Evolutionary conservation across 2,888 invertebrate species (phyloP).

Genomic region (Mythimna vitellina): DNA sequence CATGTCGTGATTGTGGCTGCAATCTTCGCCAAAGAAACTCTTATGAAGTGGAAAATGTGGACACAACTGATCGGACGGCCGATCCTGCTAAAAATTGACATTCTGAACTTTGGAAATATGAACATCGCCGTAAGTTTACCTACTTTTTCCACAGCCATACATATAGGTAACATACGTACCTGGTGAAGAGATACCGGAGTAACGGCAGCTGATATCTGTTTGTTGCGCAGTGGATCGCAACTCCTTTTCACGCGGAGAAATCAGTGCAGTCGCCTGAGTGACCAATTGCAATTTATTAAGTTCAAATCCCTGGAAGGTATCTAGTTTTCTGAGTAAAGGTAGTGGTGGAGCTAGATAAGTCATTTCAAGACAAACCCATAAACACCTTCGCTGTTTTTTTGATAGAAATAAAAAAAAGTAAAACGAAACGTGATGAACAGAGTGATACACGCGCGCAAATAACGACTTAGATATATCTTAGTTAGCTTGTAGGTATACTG

Average conservation of each 20-base stretch:
- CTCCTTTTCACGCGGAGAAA: constrained; percentile 72
- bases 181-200: constrained; percentile 76
- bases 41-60: neutral
- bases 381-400: neutral
- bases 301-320: neutral
- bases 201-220: constrained; percentile 84
- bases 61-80: neutral
- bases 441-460: neutral
- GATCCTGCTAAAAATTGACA: neutral
- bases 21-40: neutral
- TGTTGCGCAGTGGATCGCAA: constrained; percentile 82
- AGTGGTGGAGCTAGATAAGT: neutral
- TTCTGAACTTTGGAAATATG: neutral
- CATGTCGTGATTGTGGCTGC: neutral
- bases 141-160: too few relatives aligned
- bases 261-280: constrained; percentile 56
- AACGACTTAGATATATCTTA: neutral
- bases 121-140: neutral
- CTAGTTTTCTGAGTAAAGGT: neutral
- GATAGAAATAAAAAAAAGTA: neutral
- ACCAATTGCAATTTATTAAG: constrained; percentile 2
- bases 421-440: neutral
- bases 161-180: constrained; percentile 57
- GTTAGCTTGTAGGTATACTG: too few relatives aligned
- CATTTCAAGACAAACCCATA: neutral